Evolutionary conservation across 1,140 invertebrate species (phyloP).

Genomic region (Sitophilus oryzae): DNA sequence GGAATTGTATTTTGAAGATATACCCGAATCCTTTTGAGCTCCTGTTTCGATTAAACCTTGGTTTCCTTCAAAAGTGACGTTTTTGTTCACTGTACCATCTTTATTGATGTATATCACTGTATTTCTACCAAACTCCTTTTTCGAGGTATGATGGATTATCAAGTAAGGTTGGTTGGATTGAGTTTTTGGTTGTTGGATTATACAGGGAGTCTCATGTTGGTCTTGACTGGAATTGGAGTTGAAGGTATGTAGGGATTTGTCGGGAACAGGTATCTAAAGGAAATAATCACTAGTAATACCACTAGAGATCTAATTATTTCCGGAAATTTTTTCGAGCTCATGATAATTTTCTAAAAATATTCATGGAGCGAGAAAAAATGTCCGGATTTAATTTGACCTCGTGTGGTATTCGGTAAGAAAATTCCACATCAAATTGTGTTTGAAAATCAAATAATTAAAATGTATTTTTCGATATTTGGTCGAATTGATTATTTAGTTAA

Average conservation of each 20-base stretch:
- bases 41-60: neutral
- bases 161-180: constrained; percentile 13
- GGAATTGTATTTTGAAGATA: constrained; percentile 16
- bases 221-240: neutral
- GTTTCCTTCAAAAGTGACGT: constrained; percentile 4
- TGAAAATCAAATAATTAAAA: too few species aligned
- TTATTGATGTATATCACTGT: constrained; percentile 27
- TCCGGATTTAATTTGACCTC: too few species aligned
- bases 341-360: too few species aligned
- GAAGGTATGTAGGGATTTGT: constrained; percentile 13
- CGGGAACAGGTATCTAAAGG: constrained; percentile 19
- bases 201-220: neutral
- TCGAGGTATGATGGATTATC: constrained; percentile 24
- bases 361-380: too few species aligned
- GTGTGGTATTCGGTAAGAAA: too few species aligned
- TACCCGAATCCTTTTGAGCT: constrained; percentile 8
- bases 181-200: neutral
- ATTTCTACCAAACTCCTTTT: constrained; percentile 22
- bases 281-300: neutral
- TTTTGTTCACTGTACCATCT: constrained; percentile 17
- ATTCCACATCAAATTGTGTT: too few species aligned
- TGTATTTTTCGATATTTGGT: too few species aligned
- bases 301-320: too few species aligned
- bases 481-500: too few species aligned
- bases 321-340: neutral